Conservation (phyloP, 2,888 invertebrate species). For the Ecdyonurus torrentis region DNA sequence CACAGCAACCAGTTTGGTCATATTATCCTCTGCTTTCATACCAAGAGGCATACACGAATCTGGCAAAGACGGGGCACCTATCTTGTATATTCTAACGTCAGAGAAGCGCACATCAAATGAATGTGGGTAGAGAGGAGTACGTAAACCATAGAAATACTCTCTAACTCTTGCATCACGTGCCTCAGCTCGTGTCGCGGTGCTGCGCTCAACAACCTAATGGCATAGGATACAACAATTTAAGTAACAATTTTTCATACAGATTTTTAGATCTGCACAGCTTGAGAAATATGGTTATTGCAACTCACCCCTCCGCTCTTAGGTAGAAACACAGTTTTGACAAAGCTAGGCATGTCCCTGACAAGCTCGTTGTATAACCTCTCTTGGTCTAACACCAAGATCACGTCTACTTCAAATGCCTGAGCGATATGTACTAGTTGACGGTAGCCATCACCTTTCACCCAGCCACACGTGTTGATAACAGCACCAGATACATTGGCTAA, state of each 20-base stretch:
- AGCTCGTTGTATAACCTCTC: conserved; percentile 91
- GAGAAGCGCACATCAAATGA: conserved; percentile 85
- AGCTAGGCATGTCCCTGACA: conserved; percentile 79
- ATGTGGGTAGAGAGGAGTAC: conserved; percentile 74
- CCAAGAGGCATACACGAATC: conserved; percentile 94
- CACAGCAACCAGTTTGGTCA: conserved; percentile 72
- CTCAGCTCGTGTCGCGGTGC: conserved; percentile 50
- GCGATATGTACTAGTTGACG: conserved; percentile 73
- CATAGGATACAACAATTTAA: conserved; percentile 10
- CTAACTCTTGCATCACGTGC: conserved; percentile 62
- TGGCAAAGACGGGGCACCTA: conserved; percentile 83
- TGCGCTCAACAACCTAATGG: conserved; percentile 81
- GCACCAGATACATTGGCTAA: conserved; percentile 71
- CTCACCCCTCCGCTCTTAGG: conserved; percentile 94
- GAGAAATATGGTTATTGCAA: conserved; percentile 14
- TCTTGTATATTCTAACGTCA: conserved; percentile 82
- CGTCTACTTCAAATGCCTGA: conserved; percentile 88
- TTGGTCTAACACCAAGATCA: conserved; percentile 89
- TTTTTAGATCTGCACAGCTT: conserved; percentile 6
- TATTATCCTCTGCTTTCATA: conserved; percentile 81
- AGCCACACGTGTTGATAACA: conserved; percentile 94
- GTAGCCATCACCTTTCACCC: conserved; percentile 88
- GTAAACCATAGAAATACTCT: conserved; percentile 86
- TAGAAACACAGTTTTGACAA: conserved; percentile 78
- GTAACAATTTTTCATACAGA: no score